phyloP scores from a whole-genome alignment of 2,113 vertebrate genomes.

The Saimiri boliviensis region DNA sequence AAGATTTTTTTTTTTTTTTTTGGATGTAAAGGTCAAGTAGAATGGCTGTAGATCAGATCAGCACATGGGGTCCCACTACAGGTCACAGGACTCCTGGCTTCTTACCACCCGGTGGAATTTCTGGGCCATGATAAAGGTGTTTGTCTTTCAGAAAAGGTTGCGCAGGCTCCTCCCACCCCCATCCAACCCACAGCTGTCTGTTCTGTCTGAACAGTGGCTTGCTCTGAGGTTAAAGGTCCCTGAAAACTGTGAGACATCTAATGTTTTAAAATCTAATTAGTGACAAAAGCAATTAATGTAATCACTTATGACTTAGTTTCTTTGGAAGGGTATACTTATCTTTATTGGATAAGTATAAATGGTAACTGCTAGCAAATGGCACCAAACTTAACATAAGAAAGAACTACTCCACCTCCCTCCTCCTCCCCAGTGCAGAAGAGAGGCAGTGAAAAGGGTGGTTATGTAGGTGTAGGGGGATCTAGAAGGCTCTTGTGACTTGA shows the following conservation, averaged over 20 bases:
- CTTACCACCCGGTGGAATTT: conserved; percentile 60
- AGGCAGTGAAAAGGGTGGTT: not conserved
- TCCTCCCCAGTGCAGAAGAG: not conserved
- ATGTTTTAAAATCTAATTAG: conserved; percentile 85
- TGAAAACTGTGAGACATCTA: conserved; percentile 81
- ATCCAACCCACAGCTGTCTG: conserved; percentile 77
- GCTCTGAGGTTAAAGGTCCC: conserved; percentile 80
- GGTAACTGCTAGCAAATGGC: conserved; percentile 37
- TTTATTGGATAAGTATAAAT: conserved; percentile 35
- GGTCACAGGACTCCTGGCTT: not conserved
- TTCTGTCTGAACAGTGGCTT: conserved; percentile 83
- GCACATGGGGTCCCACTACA: accelerated
- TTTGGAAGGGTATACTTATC: not conserved
- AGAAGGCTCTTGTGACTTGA: not conserved
- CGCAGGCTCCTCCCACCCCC: not conserved
- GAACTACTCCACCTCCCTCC: not conserved
- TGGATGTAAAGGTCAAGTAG: not conserved
- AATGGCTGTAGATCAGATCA: not conserved
- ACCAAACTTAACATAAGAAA: conserved; percentile 51
- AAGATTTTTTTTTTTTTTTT: not conserved
- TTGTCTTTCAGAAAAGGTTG: conserved; percentile 83
- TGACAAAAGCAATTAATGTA: conserved; percentile 71
- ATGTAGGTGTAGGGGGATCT: not conserved
- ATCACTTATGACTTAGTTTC: conserved; percentile 73
- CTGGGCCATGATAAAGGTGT: conserved; percentile 77